Conservation (phyloP, 2,888 invertebrate genomes). For the Fragum whitleyi region DNA sequence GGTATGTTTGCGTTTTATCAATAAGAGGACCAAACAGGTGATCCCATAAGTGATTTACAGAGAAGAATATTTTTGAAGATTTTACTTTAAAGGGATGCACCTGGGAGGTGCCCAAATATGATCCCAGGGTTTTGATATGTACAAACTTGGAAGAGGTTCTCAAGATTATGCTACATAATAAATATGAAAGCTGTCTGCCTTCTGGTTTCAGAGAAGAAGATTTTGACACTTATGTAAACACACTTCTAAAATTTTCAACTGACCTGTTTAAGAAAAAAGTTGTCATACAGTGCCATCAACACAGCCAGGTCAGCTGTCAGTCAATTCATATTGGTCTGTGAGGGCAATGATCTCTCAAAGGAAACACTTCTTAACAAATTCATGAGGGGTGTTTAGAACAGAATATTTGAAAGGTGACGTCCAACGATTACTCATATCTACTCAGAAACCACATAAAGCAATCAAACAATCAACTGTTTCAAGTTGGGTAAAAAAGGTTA, state of each 20-base stretch:
- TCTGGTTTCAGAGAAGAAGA: too few relatives aligned
- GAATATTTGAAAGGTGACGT: not conserved
- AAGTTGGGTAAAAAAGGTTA: slow-evolving; percentile 48
- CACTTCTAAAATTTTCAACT: slow-evolving; percentile 33
- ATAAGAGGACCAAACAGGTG: not conserved
- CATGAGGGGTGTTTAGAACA: slow-evolving; percentile 56
- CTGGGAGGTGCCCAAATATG: too few relatives aligned
- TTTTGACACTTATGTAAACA: slow-evolving; percentile 29
- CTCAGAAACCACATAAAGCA: slow-evolving; percentile 30
- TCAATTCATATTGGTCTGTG: not conserved
- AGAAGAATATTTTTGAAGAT: too few relatives aligned
- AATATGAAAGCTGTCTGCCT: too few relatives aligned
- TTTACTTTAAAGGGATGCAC: too few relatives aligned
- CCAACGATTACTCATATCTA: not conserved
- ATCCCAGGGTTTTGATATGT: too few relatives aligned
- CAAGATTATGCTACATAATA: not conserved
- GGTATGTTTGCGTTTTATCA: not conserved
- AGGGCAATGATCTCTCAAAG: slow-evolving; percentile 19
- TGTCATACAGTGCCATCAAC: slow-evolving; percentile 51
- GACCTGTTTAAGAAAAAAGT: slow-evolving; percentile 26
- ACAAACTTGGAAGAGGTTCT: too few relatives aligned
- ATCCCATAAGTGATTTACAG: not conserved
- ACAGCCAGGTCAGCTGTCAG: not conserved
- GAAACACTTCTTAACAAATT: slow-evolving; percentile 38
- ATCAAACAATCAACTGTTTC: slow-evolving; percentile 42